Conservation (phyloP, 2,797 vertebrate genomes). For the Sphaeramia orbicularis region DNA sequence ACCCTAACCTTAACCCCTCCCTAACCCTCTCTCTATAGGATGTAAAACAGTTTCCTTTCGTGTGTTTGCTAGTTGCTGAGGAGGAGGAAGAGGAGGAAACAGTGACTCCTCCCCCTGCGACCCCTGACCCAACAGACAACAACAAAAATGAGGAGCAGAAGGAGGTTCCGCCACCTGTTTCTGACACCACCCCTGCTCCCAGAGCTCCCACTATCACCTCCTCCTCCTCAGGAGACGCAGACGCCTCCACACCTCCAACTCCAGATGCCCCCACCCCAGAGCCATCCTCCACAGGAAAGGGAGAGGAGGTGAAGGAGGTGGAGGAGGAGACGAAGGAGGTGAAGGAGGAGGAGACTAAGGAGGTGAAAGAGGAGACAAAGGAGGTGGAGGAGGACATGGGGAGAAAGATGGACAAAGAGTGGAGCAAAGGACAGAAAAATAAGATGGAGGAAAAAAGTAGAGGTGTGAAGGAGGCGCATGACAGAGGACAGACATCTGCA, state of each 20-base stretch:
- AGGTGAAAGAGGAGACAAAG: too few species aligned
- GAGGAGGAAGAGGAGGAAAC: neutral
- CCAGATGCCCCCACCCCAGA: neutral
- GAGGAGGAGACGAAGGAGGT: too few species aligned
- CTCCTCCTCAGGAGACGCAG: fast-evolving
- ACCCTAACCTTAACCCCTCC: too few species aligned
- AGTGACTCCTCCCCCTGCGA: neutral
- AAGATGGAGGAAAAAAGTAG: neutral
- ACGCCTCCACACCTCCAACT: neutral
- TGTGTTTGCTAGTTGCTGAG: constrained; percentile 27
- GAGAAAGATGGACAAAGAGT: neutral
- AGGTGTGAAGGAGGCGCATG: too few species aligned
- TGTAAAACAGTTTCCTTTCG: too few species aligned
- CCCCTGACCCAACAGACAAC: neutral
- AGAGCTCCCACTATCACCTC: too few species aligned
- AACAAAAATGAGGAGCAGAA: neutral
- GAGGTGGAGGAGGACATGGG: neutral
- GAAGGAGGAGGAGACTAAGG: too few species aligned
- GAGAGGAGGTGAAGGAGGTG: neutral
- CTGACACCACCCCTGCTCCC: neutral
- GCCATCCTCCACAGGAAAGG: neutral
- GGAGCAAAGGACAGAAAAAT: neutral
- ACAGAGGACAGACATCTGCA: neutral
- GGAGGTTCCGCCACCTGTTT: constrained; percentile 1
- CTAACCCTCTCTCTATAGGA: too few species aligned